Evolutionary conservation across 1,140 invertebrate genomes (phyloP), one percentile per base, ranked within the genome.

Genomic region (Pygmarrhopalites habei): DNA sequence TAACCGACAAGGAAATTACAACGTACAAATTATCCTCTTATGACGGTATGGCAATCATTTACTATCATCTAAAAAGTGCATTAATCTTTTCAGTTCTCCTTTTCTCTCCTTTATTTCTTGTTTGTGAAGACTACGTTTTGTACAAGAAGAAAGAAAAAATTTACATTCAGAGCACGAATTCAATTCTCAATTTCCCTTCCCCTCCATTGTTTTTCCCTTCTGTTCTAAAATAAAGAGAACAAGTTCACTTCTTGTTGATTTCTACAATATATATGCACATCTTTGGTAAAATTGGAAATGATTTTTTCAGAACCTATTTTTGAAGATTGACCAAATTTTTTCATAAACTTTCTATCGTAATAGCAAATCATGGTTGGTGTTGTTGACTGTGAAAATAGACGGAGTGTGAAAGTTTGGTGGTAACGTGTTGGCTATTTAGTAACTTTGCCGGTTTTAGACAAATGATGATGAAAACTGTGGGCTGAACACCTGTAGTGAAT

Each of bases 211-310:
- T n/a, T n/a, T n/a, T n/a, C n/a, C n/a, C n/a, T n/a, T n/a, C n/a
- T n/a, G n/a, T n/a, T n/a, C n/a, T n/a, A 49, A 49, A 49, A 49
- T 39, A 39, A 39, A 39, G 35, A 39, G 35, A 39, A 39, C n/a
- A n/a, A n/a, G n/a, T n/a, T 10, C 35, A 17, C 35, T 17, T 7
- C 17, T 39, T 39, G 35, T 39, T 39, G 35, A 39, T 39, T 39
- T 39, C 35, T 39, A 39, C 10, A 10, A 39, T 39, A 10, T 39
- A 10, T 39, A 10, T 17, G 35, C 17, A 10, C 17, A 39, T 17
- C 35, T 39, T 39, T 39, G 17, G 17, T 39, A 39, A 39, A 7
- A 17, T 39, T 10, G 35, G 10, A 17, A 10, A n/a, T n/a, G n/a
- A n/a, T n/a, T n/a, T n/a, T n/a, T n/a, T n/a, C n/a, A n/a, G n/a